phyloP scores from a whole-genome alignment of 2,113 vertebrate genomes.

The Trinectes maculatus region DNA sequence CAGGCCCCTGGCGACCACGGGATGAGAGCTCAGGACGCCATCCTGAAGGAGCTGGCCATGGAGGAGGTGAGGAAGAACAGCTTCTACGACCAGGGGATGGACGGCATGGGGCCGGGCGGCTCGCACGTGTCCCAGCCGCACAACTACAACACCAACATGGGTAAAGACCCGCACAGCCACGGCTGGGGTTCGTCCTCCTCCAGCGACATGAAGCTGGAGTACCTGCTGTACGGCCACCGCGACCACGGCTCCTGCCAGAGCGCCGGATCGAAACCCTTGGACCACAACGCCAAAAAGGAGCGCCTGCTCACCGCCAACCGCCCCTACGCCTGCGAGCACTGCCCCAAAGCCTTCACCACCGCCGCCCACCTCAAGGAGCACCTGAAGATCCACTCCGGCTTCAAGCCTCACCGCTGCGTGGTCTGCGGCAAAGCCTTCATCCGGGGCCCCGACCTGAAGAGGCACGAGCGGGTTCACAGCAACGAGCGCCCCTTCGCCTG shows the following conservation, averaged over 20 bases:
- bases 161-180: slow-evolving; percentile 83
- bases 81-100: slow-evolving; percentile 97
- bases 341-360: slow-evolving; percentile 97
- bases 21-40: slow-evolving; percentile 95
- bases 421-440: slow-evolving; percentile 98
- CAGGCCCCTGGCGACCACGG: slow-evolving; percentile 96
- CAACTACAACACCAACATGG: slow-evolving; percentile 92
- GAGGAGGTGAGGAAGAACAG: slow-evolving; percentile 97
- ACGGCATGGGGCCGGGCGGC: slow-evolving; percentile 90
- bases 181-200: slow-evolving; percentile 77
- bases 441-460: slow-evolving; percentile 94
- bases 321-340: slow-evolving; percentile 97
- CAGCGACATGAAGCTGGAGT: slow-evolving; percentile 98
- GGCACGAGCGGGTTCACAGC: slow-evolving; percentile 97
- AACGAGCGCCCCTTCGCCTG: slow-evolving; percentile 97
- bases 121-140: slow-evolving; percentile 92
- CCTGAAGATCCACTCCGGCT: slow-evolving; percentile 97
- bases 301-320: slow-evolving; percentile 95
- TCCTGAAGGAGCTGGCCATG: slow-evolving; percentile 94
- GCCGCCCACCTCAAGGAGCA: slow-evolving; percentile 98
- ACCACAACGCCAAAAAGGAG: slow-evolving; percentile 93
- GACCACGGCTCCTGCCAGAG: slow-evolving; percentile 94
- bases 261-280: slow-evolving; percentile 88
- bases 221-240: slow-evolving; percentile 94
- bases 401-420: slow-evolving; percentile 97